Conservation (phyloP, 2,888 invertebrate genomes). For the Agonopterix heracliana region DNA sequence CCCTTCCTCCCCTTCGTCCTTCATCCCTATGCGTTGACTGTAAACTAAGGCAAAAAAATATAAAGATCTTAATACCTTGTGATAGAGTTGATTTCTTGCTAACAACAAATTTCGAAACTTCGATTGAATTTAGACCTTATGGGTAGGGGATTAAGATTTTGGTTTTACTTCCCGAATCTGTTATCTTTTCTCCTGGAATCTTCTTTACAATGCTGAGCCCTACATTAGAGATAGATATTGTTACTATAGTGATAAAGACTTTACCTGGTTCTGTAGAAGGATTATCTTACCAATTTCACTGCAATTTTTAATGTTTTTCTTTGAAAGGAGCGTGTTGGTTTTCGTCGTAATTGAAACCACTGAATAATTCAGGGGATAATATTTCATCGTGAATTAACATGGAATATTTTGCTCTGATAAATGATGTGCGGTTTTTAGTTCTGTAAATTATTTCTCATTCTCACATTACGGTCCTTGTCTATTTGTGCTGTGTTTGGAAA, state of each 20-base stretch:
- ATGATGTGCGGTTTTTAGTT: constrained; percentile 2
- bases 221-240: background rate
- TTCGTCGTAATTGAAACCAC: background rate
- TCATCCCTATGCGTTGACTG: constrained; percentile 16
- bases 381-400: constrained; percentile 15
- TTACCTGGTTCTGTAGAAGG: background rate
- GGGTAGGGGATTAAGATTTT: too few species aligned
- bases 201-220: too few species aligned
- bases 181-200: too few species aligned
- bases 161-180: too few species aligned
- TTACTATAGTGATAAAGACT: constrained; percentile 10
- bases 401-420: constrained; percentile 4
- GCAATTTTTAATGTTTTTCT: background rate
- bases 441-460: too few species aligned
- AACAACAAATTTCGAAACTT: too few species aligned
- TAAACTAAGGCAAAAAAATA: too few species aligned
- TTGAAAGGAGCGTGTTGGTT: background rate
- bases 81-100: too few species aligned
- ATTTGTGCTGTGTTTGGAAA: too few species aligned
- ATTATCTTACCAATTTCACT: constrained; percentile 12
- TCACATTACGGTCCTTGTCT: too few species aligned
- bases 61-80: too few species aligned
- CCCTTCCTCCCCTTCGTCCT: constrained; percentile 33
- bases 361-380: constrained; percentile 25
- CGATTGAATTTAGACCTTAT: too few species aligned